Evolutionary conservation across 23 tunicate species (phyloP), one percentile per base, ranked within the genome.

Genomic region (Oikopleura dioica): DNA sequence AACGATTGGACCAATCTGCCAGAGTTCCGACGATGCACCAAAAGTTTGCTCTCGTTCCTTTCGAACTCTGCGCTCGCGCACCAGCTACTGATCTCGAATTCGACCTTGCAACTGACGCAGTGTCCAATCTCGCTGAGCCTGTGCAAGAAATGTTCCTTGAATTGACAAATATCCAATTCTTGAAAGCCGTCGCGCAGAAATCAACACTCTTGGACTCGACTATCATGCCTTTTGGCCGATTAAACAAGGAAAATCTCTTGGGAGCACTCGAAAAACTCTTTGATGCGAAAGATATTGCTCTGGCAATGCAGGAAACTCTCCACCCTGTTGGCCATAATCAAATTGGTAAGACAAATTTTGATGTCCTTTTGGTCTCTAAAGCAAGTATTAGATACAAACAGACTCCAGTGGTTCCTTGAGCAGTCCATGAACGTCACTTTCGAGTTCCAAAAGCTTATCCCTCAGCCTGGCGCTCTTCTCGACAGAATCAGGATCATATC

Each of bases 1-100:
- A 91, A 91, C 58, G 97, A 91, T 81, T 91, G 97, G 97, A 85
- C 92, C 69, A 85, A 9, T 9, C 55, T 44, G 9, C 55, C 55
- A 16, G 55, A 44, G 16, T 44, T 44, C 16, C 55, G 55, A 9
- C 55, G 55, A 16, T 44, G 55, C 55, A 44, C 55, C 55, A 44
- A 44, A 44, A 44, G 16, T 16, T 9, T 44, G 55, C 55, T 16
- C 55, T 44, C 16, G 55, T 44, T 16, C 55, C 55, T 9, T 44
- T 44, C 16, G 55, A 44, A 9, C 55, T 44, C 55, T 9, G 9
- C 16, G 16, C 9, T 16, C 55, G 55, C 16, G 16, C 78, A 37
- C 84, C 84, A 35, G 97, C 85, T 34, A 85, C 97, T 12, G 97
- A 91, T 58, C 81, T 91, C 35, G 97, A 91, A 51, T 91, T 91